These are phyloP conservation scores for Chymomyza amoena DNA, from an alignment of 2,888 invertebrate species.

Conservation along the genomic window DNA sequence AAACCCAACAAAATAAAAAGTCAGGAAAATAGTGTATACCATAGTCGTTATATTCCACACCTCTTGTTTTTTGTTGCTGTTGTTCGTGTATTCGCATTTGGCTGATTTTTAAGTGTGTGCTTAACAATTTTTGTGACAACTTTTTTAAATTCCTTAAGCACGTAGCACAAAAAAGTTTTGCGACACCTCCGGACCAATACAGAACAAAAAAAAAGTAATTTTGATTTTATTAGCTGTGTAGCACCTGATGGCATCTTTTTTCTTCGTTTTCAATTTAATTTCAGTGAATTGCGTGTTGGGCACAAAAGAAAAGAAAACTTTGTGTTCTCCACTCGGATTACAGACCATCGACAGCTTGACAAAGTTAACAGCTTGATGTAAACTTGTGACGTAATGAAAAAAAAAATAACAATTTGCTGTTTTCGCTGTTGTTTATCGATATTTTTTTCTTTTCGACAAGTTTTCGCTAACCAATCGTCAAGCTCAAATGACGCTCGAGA, in stretches of 20 bases:
- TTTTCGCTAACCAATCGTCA: slow-evolving; percentile 45
- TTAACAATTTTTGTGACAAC: slow-evolving; percentile 55
- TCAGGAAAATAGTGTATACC: no score
- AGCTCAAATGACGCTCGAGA: slow-evolving; percentile 21
- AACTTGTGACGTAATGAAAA: slow-evolving; percentile 4
- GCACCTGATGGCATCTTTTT: slow-evolving; percentile 60
- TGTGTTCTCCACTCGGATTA: slow-evolving; percentile 17
- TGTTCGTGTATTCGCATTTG: slow-evolving; percentile 24
- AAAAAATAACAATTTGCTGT: slow-evolving; percentile 46
- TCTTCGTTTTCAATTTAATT: slow-evolving; percentile 59
- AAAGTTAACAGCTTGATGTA: slow-evolving; percentile 45
- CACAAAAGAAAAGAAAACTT: slow-evolving; percentile 43
- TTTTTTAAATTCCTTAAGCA: slow-evolving; percentile 60
- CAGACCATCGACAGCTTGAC: slow-evolving; percentile 32
- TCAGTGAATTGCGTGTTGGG: slow-evolving; percentile 47
- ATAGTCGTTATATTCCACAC: no score
- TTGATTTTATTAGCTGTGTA: slow-evolving; percentile 72
- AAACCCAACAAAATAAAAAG: no score
- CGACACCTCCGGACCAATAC: slow-evolving; percentile 4
- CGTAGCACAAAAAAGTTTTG: slow-evolving; percentile 42
- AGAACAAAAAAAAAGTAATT: slow-evolving; percentile 56
- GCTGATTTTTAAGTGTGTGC: slow-evolving; percentile 61
- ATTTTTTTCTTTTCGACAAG: slow-evolving; percentile 31
- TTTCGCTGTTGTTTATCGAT: slow-evolving; percentile 45
- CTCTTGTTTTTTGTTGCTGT: slow-evolving; percentile 15